These are phyloP conservation scores for Sebastes nivosus DNA, from an alignment of 2,797 vertebrate species.

Conservation along the genomic window DNA sequence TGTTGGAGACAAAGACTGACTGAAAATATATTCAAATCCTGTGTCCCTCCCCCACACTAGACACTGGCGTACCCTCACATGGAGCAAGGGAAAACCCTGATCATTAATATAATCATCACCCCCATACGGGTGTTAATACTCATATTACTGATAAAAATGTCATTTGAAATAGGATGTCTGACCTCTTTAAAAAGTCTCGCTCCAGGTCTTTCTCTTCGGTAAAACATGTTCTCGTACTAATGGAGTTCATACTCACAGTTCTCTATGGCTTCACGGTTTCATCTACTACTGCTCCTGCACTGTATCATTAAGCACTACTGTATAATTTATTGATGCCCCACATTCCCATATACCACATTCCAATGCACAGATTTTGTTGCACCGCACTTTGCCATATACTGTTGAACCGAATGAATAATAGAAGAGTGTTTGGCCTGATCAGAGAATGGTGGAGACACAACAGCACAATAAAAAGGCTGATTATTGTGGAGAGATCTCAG, in stretches of 20 bases:
- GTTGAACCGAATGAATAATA: conserved; percentile 65
- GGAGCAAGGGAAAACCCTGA: conserved; percentile 17
- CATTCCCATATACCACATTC: conserved; percentile 41
- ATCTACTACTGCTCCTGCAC: conserved; percentile 11
- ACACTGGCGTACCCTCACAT: not conserved
- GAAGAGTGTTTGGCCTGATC: conserved; percentile 63
- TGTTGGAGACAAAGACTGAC: conserved; percentile 34
- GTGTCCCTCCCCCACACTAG: conserved; percentile 6
- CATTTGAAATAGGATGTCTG: conserved; percentile 50
- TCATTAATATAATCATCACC: conserved; percentile 52
- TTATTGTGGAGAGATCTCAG: conserved; percentile 17
- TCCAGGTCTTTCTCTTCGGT: conserved; percentile 28
- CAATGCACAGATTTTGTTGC: conserved; percentile 43
- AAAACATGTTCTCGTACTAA: conserved; percentile 32
- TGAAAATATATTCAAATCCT: conserved; percentile 44
- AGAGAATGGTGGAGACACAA: conserved; percentile 50
- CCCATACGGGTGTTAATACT: conserved; percentile 30
- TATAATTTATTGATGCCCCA: conserved; percentile 68
- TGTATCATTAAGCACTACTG: conserved; percentile 49
- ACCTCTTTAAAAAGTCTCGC: conserved; percentile 52
- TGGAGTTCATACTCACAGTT: conserved; percentile 38
- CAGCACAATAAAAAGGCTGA: conserved; percentile 43
- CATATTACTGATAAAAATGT: conserved; percentile 39
- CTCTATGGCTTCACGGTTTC: conserved; percentile 2
- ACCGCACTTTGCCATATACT: conserved; percentile 12